A percentile compares a stretch with the other conserved stretches of the same genome.
Evolutionary conservation across 1,140 invertebrate species (phyloP).

Genomic region (Drosophila oshimai): DNA sequence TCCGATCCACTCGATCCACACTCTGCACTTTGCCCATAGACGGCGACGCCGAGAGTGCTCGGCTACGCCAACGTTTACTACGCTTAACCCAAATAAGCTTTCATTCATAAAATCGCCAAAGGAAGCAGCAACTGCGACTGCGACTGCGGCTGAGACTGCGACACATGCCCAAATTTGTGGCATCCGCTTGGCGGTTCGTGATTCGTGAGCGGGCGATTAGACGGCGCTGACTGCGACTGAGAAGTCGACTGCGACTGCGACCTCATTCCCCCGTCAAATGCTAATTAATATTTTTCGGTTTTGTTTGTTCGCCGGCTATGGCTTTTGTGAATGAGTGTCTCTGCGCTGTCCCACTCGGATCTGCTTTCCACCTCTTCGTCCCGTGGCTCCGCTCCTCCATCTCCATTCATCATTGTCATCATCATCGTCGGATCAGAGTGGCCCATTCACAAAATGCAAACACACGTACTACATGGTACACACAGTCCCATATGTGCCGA

Average conservation of each 20-base stretch:
- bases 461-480: background rate
- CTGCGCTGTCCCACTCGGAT: conserved; percentile 1
- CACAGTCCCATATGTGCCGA: background rate
- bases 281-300: conserved; percentile 78
- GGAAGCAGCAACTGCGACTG: conserved; percentile 48
- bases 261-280: conserved; percentile 50
- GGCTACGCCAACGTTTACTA: conserved; percentile 50
- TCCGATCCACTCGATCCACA: conserved; percentile 12
- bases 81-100: conserved; percentile 45
- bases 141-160: conserved; percentile 32
- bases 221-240: conserved; percentile 6
- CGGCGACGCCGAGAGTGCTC: conserved; percentile 41
- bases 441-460: conserved; percentile 35
- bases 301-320: conserved; percentile 46
- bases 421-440: conserved; percentile 3
- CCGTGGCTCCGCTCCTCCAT: conserved; percentile 3
- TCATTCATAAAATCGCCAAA: conserved; percentile 78
- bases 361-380: background rate
- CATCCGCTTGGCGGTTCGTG: conserved; percentile 72
- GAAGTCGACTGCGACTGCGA: conserved; percentile 12
- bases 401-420: conserved; percentile 55
- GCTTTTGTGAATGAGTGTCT: conserved; percentile 62
- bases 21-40: conserved; percentile 69
- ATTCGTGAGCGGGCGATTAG: conserved; percentile 69
- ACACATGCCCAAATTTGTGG: conserved; percentile 75